These are phyloP conservation scores for Scartelaos histophorus DNA, from an alignment of 2,113 vertebrate species.

Conservation along the genomic window DNA sequence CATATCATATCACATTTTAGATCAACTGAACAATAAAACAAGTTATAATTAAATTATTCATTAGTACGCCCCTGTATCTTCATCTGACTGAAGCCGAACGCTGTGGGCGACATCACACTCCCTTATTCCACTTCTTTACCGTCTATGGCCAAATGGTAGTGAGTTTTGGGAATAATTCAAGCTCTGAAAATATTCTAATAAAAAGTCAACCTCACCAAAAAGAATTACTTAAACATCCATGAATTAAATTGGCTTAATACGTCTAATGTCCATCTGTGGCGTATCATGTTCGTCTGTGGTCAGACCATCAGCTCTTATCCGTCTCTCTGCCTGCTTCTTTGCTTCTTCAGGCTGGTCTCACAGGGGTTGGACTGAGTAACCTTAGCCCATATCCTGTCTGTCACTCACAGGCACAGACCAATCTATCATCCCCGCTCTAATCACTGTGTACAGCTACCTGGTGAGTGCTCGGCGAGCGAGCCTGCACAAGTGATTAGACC, in stretches of 20 bases:
- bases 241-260: too few species aligned
- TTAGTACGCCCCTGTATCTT: too few species aligned
- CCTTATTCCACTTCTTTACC: too few species aligned
- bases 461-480: conserved; percentile 50
- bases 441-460: conserved; percentile 55
- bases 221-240: too few species aligned
- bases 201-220: background rate
- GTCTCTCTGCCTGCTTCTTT: conserved; percentile 41
- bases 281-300: conserved; percentile 29
- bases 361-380: conserved; percentile 35
- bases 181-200: too few species aligned
- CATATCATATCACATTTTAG: too few species aligned
- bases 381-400: conserved; percentile 47
- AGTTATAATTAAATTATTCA: too few species aligned
- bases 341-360: conserved; percentile 34
- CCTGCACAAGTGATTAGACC: conserved; percentile 64
- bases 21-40: too few species aligned
- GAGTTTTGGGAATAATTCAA: too few species aligned
- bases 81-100: too few species aligned
- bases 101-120: too few species aligned
- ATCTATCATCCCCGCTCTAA: conserved; percentile 66
- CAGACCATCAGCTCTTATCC: conserved; percentile 50
- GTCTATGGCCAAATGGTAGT: too few species aligned
- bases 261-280: background rate
- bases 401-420: conserved; percentile 58